Evolutionary conservation across 2,888 invertebrate species (phyloP), one percentile per base, ranked within the genome.

Genomic region (Ichneumoninae sp.): DNA sequence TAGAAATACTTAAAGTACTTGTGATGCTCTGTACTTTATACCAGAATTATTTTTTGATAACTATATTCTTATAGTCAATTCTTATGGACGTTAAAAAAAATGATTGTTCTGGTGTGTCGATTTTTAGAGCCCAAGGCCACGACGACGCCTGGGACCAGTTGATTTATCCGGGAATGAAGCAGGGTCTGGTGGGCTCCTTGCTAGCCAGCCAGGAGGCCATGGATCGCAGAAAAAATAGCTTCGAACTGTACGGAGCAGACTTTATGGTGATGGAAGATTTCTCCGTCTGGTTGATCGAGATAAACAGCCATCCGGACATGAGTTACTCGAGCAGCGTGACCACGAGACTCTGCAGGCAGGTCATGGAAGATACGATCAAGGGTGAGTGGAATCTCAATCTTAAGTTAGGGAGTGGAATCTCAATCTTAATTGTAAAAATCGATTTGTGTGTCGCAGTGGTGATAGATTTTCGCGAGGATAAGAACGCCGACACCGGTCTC

Each of bases 191-290:
- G 10, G 98, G 98, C 82, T 96, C 98, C 0, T 96, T 98, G 94
- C 94, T 98, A 79, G 97, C 98, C 0, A 97, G 97, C 83, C 98
- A 98, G 91, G 97, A 97, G 72, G 95, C 96, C 10, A 97, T 97
- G 97, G 97, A 97, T 90, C 95, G 97, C 57, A 94, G 96, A 72
- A 95, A 96, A 90, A 97, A 98, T 89, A 98, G 98, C 75, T 99
- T 98, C 94, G 98, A 98, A 94, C 94, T 99, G 30, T 99, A 98
- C 90, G 99, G 99, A 19, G 98, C 98, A 0, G 99, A 99, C 94
- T 99, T 99, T 91, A 98, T 99, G 97, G 94, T 99, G 81, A 97
- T 97, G 66, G 97, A 98, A 80, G 97, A 97, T 90, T 97, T 96
- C 89, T 96, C 96, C 44, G 98, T 98, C 0, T 98, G 98, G 98